phyloP scores from a whole-genome alignment of 30 jellyfish, hydroid and myxozoan genomes.

The Aurelia coerulea region DNA sequence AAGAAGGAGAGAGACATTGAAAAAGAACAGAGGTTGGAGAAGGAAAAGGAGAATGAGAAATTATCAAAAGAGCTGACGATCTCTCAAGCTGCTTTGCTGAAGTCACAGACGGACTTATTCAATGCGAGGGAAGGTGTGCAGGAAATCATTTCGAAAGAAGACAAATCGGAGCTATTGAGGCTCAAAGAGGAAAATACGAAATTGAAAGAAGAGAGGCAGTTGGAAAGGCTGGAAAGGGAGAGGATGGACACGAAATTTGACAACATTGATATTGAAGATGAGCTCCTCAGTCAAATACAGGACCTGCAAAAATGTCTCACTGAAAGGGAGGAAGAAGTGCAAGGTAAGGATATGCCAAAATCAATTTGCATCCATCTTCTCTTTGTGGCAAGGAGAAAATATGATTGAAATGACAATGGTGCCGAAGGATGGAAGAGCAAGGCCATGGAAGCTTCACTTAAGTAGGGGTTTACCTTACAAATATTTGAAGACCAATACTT shows the following conservation, averaged over 20 bases:
- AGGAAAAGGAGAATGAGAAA: constrained; percentile 20
- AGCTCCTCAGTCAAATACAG: constrained; percentile 15
- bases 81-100: not conserved
- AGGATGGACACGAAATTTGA: constrained; percentile 5
- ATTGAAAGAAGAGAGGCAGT: constrained; percentile 44
- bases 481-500: too few relatives aligned
- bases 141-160: not conserved
- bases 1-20: constrained; percentile 55
- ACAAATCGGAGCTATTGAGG: not conserved
- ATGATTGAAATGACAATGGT: not conserved
- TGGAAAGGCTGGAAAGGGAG: constrained; percentile 39
- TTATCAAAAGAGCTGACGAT: constrained; percentile 6
- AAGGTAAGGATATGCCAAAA: not conserved
- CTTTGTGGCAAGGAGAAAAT: not conserved
- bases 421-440: too few relatives aligned
- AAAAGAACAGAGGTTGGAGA: constrained; percentile 11
- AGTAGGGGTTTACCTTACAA: too few relatives aligned
- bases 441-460: too few relatives aligned
- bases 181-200: constrained; percentile 3
- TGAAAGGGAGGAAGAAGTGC: not conserved
- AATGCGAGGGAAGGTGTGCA: constrained; percentile 6
- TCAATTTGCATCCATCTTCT: too few relatives aligned
- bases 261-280: constrained; percentile 17
- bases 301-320: not conserved
- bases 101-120: not conserved